A percentile compares a stretch with the other conserved stretches of the same genome.
These are phyloP conservation scores for Pollenia angustigena DNA, from an alignment of 2,888 invertebrate genomes.

Conservation along the genomic window DNA sequence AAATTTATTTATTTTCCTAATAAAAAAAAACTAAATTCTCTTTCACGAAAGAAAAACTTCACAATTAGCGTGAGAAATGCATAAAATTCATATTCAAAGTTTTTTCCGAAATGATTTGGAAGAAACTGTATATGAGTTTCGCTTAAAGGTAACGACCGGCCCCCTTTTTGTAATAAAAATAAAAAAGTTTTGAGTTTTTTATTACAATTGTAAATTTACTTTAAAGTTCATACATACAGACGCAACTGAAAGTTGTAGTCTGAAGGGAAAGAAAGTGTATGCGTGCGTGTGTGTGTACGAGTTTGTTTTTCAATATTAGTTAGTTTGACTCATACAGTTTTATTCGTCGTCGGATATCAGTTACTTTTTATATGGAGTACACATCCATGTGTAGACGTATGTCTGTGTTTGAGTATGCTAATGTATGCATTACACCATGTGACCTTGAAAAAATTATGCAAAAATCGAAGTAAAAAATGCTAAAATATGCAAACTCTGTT, in stretches of 20 bases:
- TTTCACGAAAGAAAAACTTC: background rate
- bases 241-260: background rate
- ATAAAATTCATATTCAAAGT: constrained; percentile 3
- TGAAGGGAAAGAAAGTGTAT: too few species aligned
- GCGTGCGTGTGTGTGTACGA: background rate
- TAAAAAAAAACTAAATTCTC: background rate
- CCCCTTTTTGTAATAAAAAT: constrained; percentile 17
- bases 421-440: constrained; percentile 80
- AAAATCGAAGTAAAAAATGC: constrained; percentile 80
- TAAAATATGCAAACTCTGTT: constrained; percentile 68
- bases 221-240: constrained; percentile 3
- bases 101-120: background rate
- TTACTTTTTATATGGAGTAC: background rate
- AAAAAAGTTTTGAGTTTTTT: constrained; percentile 10
- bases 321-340: background rate
- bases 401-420: constrained; percentile 44
- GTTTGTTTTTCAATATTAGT: background rate
- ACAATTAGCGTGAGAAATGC: constrained; percentile 42
- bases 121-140: background rate
- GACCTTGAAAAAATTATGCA: constrained; percentile 84
- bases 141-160: background rate
- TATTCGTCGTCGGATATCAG: background rate
- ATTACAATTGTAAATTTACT: constrained; percentile 29
- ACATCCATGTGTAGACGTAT: background rate
- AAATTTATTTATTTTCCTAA: background rate